phyloP scores from a whole-genome alignment of 2,113 vertebrate species.

The Pogonocichla stellata region DNA sequence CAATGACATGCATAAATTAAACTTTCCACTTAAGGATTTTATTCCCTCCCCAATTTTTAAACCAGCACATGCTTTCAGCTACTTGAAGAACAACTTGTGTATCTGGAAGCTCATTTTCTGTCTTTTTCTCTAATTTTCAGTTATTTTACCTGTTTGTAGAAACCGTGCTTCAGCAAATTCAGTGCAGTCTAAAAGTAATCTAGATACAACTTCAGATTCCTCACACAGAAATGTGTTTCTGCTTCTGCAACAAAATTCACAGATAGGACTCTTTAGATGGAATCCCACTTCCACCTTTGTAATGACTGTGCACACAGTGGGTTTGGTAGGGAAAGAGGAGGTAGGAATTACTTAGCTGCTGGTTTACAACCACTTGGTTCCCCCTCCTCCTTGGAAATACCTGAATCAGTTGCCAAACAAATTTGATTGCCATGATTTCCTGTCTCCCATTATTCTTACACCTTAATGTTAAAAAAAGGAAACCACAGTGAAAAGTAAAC shows the following conservation, averaged over 20 bases:
- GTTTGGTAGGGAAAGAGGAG: background rate
- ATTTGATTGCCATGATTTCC: background rate
- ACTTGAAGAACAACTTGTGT: background rate
- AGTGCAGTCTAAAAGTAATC: background rate
- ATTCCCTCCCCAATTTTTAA: background rate
- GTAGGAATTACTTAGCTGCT: background rate
- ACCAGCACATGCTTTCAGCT: background rate
- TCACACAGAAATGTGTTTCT: background rate
- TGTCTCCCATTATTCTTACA: background rate
- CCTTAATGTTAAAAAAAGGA: background rate
- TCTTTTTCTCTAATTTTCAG: background rate
- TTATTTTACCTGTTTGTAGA: background rate
- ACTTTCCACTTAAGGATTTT: background rate
- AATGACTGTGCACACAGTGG: background rate
- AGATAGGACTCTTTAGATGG: background rate
- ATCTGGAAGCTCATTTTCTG: background rate
- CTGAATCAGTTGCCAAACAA: background rate
- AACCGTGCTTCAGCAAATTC: background rate
- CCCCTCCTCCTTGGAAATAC: background rate
- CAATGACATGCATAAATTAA: background rate
- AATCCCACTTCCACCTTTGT: background rate
- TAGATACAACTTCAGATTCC: background rate
- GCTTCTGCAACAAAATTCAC: background rate
- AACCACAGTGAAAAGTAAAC: background rate
- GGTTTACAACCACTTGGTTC: background rate